These are phyloP conservation scores for Octodonta nipae DNA, from an alignment of 2,888 invertebrate species.

Conservation along the genomic window DNA sequence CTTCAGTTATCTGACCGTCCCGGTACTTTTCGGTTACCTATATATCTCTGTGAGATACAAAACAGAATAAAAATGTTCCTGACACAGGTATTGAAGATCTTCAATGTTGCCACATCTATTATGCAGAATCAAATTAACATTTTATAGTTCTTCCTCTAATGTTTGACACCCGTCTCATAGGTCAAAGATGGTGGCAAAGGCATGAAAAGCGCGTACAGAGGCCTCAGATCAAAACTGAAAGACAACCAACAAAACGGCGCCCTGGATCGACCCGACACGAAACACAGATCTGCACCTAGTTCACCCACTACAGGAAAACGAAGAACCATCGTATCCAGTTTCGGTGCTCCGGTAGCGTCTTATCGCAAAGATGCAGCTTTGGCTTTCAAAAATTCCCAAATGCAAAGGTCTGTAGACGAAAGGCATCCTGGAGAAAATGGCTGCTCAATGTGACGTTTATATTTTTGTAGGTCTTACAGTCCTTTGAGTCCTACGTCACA, in stretches of 20 bases:
- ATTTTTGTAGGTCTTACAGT: constrained; percentile 30
- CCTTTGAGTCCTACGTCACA: constrained; percentile 38
- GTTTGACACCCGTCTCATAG: too few relatives aligned
- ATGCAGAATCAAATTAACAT: too few relatives aligned
- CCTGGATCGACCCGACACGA: constrained; percentile 24
- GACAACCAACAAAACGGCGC: constrained; percentile 31
- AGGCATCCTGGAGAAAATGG: background rate
- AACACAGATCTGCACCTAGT: constrained; percentile 51
- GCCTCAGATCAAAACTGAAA: constrained; percentile 52
- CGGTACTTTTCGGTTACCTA: too few relatives aligned
- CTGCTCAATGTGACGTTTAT: background rate
- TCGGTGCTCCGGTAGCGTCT: constrained; percentile 30
- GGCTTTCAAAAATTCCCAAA: constrained; percentile 27
- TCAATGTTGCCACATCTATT: too few relatives aligned
- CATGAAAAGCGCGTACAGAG: constrained; percentile 66
- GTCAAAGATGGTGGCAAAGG: constrained; percentile 62
- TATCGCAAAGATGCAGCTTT: constrained; percentile 33
- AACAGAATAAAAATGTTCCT: too few relatives aligned
- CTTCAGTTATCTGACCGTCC: too few relatives aligned
- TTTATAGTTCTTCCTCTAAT: too few relatives aligned
- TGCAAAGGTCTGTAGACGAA: constrained; percentile 31
- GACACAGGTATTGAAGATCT: too few relatives aligned
- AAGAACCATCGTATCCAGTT: constrained; percentile 25
- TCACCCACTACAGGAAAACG: constrained; percentile 49
- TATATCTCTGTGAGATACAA: too few relatives aligned